Conservation (phyloP, 2,113 vertebrate genomes). For the Verasper variegatus region DNA sequence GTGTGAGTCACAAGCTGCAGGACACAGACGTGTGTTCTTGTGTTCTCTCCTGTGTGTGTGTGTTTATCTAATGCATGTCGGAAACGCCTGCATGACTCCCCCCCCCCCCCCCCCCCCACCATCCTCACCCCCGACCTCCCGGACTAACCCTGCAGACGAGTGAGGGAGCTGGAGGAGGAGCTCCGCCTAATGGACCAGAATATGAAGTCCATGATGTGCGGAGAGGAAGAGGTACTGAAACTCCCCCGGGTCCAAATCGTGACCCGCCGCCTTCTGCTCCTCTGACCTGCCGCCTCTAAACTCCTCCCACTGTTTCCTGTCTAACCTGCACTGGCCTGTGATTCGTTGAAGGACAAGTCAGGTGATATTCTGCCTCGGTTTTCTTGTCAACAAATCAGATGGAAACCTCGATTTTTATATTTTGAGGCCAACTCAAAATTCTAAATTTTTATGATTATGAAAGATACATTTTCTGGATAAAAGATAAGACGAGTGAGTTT, state of each 20-base stretch:
- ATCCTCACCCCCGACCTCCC: conserved; percentile 9
- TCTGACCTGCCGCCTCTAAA: conserved; percentile 31
- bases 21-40: not conserved
- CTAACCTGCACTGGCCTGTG: conserved; percentile 24
- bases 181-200: conserved; percentile 96
- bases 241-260: not conserved
- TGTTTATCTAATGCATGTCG: conserved; percentile 71
- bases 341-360: not conserved
- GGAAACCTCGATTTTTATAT: no score
- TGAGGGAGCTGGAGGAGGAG: conserved; percentile 93
- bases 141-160: conserved; percentile 87
- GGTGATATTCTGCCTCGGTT: not conserved
- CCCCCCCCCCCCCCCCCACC: conserved; percentile 2
- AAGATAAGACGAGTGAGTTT: no score
- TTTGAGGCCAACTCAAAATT: no score
- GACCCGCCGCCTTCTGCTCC: conserved; percentile 26
- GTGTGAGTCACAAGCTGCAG: not conserved
- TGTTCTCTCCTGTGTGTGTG: conserved; percentile 53
- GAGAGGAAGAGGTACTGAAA: conserved; percentile 96
- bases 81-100: conserved; percentile 56
- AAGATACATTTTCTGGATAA: no score
- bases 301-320: conserved; percentile 29
- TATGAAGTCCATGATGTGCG: conserved; percentile 96
- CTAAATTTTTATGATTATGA: no score
- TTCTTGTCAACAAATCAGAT: conserved; percentile 9